Evolutionary conservation across 2,888 invertebrate species (phyloP).

Genomic region (Morpho achilles): DNA sequence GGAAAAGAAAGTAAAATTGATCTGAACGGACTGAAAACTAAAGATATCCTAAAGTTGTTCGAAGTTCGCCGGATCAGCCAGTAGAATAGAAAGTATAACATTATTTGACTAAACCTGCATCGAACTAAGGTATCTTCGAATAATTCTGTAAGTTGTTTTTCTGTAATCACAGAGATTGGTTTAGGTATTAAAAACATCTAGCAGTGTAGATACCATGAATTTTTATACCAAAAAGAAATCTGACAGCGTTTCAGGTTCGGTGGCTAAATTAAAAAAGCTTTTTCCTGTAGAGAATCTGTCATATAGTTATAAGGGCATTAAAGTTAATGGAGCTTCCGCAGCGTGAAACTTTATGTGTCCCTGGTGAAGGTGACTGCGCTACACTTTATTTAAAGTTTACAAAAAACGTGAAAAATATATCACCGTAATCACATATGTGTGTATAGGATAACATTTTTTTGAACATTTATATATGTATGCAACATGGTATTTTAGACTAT

Average conservation of each 20-base stretch:
- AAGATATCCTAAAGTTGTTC: too few species aligned
- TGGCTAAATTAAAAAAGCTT: constrained; percentile 60
- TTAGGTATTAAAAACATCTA: background rate
- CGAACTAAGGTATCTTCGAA: too few species aligned
- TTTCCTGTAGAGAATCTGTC: constrained; percentile 61
- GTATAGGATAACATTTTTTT: background rate
- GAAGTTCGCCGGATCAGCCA: too few species aligned
- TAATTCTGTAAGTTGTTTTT: too few species aligned
- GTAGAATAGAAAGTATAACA: too few species aligned
- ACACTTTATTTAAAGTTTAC: constrained; percentile 6
- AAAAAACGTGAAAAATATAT: constrained; percentile 2
- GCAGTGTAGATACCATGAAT: background rate
- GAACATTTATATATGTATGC: background rate
- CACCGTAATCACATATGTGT: background rate
- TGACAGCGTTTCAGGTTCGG: constrained; percentile 36
- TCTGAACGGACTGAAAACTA: too few species aligned
- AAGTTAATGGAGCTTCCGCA: constrained; percentile 64
- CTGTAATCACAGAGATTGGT: too few species aligned
- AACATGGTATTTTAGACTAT: background rate
- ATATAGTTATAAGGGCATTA: constrained; percentile 66
- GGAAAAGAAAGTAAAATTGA: too few species aligned
- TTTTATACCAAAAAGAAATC: constrained; percentile 2
- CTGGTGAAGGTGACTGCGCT: background rate
- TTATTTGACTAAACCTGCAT: too few species aligned
- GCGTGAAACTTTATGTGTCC: constrained; percentile 58